Conservation (phyloP, 2,888 invertebrate species). For the Rugalucina vietnamica region DNA sequence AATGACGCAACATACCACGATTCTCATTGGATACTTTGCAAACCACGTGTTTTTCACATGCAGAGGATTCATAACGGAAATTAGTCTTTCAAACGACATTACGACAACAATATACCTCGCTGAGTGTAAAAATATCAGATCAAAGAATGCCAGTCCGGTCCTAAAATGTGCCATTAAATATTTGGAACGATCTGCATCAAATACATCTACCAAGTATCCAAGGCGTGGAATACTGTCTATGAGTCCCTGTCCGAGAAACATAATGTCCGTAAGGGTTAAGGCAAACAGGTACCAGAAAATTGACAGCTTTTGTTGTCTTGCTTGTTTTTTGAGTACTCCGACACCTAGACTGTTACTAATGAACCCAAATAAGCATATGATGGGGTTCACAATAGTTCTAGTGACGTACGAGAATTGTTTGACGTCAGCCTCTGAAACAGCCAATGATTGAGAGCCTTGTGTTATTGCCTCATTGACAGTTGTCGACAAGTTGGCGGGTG, state of each 20-base stretch:
- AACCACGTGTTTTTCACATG: neutral
- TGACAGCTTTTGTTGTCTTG: neutral
- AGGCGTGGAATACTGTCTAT: neutral
- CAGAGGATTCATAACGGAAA: neutral
- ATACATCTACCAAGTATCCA: neutral
- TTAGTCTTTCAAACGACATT: neutral
- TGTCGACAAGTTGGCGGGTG: too few species aligned
- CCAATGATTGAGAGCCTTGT: neutral
- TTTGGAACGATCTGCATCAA: neutral
- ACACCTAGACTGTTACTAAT: neutral
- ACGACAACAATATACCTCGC: neutral
- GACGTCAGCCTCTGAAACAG: neutral
- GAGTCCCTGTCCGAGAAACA: neutral
- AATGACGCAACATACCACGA: neutral
- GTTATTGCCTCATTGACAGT: too few species aligned
- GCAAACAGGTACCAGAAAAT: neutral
- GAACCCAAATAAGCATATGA: neutral
- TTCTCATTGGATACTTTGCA: neutral
- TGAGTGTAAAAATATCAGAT: neutral
- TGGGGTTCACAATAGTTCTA: neutral
- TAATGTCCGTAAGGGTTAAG: neutral
- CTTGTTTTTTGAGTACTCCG: neutral
- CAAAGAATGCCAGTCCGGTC: neutral
- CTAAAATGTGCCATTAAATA: neutral
- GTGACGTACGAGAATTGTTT: neutral